Evolutionary conservation across 2,113 vertebrate genomes (phyloP).

Genomic region (Gnathonemus echidnorhynchus): DNA sequence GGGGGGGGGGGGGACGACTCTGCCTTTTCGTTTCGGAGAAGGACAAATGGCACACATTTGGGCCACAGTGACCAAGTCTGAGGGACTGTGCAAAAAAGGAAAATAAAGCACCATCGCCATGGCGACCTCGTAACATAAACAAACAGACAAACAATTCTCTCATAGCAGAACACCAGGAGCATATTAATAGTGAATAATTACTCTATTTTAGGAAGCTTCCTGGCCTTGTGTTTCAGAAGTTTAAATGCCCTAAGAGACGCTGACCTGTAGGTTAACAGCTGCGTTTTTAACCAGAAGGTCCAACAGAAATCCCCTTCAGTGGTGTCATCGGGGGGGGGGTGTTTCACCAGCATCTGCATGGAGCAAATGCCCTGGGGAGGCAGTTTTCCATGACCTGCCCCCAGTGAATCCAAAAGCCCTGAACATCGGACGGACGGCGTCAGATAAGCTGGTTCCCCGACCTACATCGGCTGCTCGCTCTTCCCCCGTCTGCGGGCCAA

Average conservation of each 20-base stretch:
- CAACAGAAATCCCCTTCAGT: background rate
- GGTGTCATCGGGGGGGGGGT: background rate
- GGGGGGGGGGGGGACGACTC: background rate
- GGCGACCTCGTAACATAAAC: background rate
- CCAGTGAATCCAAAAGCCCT: background rate
- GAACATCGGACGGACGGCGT: background rate
- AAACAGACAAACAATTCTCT: background rate
- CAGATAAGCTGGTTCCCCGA: background rate
- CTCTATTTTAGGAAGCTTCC: background rate
- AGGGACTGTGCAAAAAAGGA: background rate
- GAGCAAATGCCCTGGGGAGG: background rate
- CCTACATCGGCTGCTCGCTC: background rate
- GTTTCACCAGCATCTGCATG: background rate
- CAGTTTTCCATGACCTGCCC: background rate
- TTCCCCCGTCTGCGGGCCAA: background rate
- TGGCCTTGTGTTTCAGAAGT: background rate
- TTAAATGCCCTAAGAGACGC: background rate
- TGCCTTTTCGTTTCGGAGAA: background rate
- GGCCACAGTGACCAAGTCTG: background rate
- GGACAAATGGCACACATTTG: background rate
- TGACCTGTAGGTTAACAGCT: background rate
- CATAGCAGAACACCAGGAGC: background rate
- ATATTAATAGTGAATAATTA: background rate
- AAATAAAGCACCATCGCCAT: background rate
- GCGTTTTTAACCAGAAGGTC: background rate